phyloP scores from a whole-genome alignment of 2,888 invertebrate genomes.

The Cephus runcator region DNA sequence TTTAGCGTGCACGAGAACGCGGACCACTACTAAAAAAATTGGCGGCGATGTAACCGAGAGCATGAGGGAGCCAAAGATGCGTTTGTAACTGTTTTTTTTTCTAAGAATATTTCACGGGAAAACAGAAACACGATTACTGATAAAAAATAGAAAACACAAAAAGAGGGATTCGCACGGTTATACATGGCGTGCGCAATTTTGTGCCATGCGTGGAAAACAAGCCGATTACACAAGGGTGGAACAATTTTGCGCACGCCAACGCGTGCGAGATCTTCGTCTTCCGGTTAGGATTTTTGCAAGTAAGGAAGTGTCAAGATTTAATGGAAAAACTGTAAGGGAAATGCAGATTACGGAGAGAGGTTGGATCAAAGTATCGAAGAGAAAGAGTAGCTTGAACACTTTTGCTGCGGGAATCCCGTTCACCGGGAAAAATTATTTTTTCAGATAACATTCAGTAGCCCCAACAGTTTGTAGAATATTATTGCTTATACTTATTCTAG shows the following conservation, averaged over 20 bases:
- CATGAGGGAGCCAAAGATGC: slow-evolving; percentile 64
- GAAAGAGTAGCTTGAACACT: slow-evolving; percentile 5
- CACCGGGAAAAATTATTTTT: slow-evolving; percentile 35
- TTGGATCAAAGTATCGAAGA: slow-evolving; percentile 10
- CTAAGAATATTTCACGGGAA: slow-evolving; percentile 48
- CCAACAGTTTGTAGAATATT: slow-evolving; percentile 23
- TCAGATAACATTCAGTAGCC: slow-evolving; percentile 31
- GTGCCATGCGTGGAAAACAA: not conserved
- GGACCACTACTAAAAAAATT: slow-evolving; percentile 51
- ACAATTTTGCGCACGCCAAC: not conserved
- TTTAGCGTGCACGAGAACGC: slow-evolving; percentile 63
- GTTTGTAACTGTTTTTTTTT: slow-evolving; percentile 55
- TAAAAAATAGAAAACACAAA: slow-evolving; percentile 14
- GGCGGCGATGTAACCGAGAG: slow-evolving; percentile 22
- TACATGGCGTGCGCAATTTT: slow-evolving; percentile 15
- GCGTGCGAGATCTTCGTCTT: not conserved
- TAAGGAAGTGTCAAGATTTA: not conserved
- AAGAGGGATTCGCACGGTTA: slow-evolving; percentile 14
- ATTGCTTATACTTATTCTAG: slow-evolving; percentile 15
- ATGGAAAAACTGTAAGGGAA: not conserved
- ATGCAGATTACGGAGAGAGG: not conserved
- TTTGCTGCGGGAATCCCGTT: slow-evolving; percentile 18
- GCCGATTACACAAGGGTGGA: not conserved
- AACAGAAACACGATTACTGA: slow-evolving; percentile 17
- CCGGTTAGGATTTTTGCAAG: not conserved